Percentiles rank a stretch among this genome's conserved stretches.
Evolutionary conservation across 2,888 invertebrate species (phyloP).

Genomic region (Leptopilina syphax): DNA sequence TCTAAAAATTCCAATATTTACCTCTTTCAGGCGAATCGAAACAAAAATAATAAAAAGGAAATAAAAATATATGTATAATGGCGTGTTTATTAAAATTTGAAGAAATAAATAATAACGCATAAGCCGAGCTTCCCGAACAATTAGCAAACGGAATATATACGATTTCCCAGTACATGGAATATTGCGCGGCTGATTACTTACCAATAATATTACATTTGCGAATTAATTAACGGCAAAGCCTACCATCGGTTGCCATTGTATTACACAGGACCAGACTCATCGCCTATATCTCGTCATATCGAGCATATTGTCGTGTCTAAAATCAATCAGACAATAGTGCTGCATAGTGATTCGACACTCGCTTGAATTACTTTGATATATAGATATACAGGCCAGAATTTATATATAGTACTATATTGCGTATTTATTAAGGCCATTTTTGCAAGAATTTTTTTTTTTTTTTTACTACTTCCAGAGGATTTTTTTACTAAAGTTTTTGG

Average conservation of each 20-base stretch:
- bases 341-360: slow-evolving; percentile 29
- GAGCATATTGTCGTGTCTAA: slow-evolving; percentile 64
- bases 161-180: slow-evolving; percentile 15
- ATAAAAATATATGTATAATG: no score
- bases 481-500: no score
- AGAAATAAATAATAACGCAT: neutral
- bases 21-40: no score
- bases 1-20: no score
- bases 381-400: neutral
- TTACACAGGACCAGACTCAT: slow-evolving; percentile 53
- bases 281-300: slow-evolving; percentile 35
- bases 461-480: no score
- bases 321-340: slow-evolving; percentile 64
- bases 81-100: no score
- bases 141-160: neutral
- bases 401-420: no score
- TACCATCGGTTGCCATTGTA: slow-evolving; percentile 63
- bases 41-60: no score
- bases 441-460: no score
- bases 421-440: no score
- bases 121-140: neutral
- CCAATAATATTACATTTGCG: slow-evolving; percentile 73
- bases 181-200: slow-evolving; percentile 70
- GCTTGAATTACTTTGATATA: slow-evolving; percentile 23
- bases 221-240: slow-evolving; percentile 73